Conservation (phyloP, 2,113 vertebrate genomes). For the Phrynocephalus versicolor region DNA sequence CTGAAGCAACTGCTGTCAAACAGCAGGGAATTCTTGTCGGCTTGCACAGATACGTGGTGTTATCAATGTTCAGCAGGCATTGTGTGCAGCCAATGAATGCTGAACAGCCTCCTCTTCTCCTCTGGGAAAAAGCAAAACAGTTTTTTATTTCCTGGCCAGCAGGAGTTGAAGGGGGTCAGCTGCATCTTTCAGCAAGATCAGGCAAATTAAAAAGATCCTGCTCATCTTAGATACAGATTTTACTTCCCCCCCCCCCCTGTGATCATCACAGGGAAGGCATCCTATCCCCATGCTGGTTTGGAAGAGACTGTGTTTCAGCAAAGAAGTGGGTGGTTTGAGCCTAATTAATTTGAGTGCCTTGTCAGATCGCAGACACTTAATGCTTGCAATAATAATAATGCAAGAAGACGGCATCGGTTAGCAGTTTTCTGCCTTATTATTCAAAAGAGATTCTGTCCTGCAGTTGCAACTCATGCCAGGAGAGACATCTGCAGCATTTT, state of each 20-base stretch:
- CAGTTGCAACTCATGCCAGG: slow-evolving; percentile 47
- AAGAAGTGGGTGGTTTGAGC: slow-evolving; percentile 14
- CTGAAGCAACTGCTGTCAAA: not conserved
- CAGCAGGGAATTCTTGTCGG: slow-evolving; percentile 9
- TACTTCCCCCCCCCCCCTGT: slow-evolving; percentile 42
- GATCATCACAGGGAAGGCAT: slow-evolving; percentile 27
- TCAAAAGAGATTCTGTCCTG: slow-evolving; percentile 41
- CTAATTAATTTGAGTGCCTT: slow-evolving; percentile 53
- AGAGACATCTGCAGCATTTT: slow-evolving; percentile 58
- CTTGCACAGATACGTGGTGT: slow-evolving; percentile 15
- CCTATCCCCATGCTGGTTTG: not conserved
- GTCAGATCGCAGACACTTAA: slow-evolving; percentile 36
- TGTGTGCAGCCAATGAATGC: not conserved
- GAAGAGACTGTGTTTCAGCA: slow-evolving; percentile 35
- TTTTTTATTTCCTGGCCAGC: not conserved
- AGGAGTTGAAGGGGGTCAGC: slow-evolving; percentile 27
- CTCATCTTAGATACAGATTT: not conserved
- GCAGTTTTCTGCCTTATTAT: slow-evolving; percentile 51
- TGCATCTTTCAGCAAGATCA: slow-evolving; percentile 23
- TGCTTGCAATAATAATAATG: slow-evolving; percentile 29
- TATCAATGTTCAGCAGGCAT: slow-evolving; percentile 5
- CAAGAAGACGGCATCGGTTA: slow-evolving; percentile 33
- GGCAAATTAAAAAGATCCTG: slow-evolving; percentile 12
- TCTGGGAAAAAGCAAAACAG: slow-evolving; percentile 16
- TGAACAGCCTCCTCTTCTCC: not conserved